Evolutionary conservation across 2,113 vertebrate genomes (phyloP), one percentile per base, ranked within the genome.

Genomic region (Apus apus): DNA sequence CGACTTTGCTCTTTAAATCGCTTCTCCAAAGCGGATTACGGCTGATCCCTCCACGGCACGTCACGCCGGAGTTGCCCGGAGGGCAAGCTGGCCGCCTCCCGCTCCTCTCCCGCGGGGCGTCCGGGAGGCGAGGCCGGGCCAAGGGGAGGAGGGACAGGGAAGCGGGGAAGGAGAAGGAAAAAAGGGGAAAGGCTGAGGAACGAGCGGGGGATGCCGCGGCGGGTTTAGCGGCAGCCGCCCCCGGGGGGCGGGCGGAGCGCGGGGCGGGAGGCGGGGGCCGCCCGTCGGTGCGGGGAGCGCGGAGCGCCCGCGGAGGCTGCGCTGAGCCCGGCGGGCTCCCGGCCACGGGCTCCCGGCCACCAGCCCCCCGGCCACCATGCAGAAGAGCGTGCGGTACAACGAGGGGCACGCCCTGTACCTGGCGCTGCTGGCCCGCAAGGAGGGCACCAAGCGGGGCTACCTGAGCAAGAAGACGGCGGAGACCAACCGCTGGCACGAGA

Each of bases 351-450:
- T 19, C 16, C 46, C 17, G 46, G 46, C 46, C 46, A 46, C 46
- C 46, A 46, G 46, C 46, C 46, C 15, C 85, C 38, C n/a, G 60
- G 70, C 53, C 92, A 98, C 97, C 85, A 99, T 99, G 99, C 99
- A 99, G 98, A 99, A 99, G 95, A 99, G 98, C 96, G 98, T 99
- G 94, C 98, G 99, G 57, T 99, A 98, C 96, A 99, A 99, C 98
- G 99, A 99, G 97, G 99, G 99, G 65, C 99, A 99, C 97, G 99
- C 99, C 97, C 96, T 99, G 94, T 98, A 98, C 97, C 98, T 99
- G 96, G 99, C 99, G 50, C 94, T 97, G 78, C 97, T 99, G 76
- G 99, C 99, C 97, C 99, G 99, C 96, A 99, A 99, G 97, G 99
- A 99, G 83, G 99, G 99, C 56, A 99, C 98, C 84, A 99, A 99